Evolutionary conservation across 2,797 vertebrate species (phyloP).

Genomic region (Myotis planiceps): DNA sequence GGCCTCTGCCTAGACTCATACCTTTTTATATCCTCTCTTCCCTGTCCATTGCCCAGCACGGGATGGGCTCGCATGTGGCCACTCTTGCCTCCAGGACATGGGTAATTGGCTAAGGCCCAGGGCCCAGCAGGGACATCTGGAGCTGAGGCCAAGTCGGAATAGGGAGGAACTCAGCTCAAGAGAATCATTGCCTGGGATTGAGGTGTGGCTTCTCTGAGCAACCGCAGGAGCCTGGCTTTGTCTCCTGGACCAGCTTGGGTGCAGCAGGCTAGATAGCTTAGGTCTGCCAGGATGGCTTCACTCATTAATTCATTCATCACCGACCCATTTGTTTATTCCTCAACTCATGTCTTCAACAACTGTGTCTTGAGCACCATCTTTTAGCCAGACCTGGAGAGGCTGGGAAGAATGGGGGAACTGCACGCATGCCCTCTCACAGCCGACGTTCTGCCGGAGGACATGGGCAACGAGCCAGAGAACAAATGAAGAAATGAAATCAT

Average conservation of each 20-base stretch:
- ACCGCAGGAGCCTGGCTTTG: not conserved
- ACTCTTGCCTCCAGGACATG: not conserved
- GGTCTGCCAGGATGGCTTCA: not conserved
- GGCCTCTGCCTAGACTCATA: not conserved
- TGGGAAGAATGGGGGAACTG: fast-evolving
- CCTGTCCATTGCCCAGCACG: not conserved
- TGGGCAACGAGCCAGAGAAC: not conserved
- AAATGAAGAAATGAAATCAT: slow-evolving; percentile 66
- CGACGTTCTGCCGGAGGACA: not conserved
- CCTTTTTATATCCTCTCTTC: not conserved
- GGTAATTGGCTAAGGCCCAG: not conserved
- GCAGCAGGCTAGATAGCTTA: not conserved
- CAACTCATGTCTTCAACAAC: not conserved
- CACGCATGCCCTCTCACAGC: not conserved
- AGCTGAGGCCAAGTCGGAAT: not conserved
- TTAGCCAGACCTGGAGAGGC: not conserved
- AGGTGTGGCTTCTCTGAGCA: not conserved
- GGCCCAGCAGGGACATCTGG: not conserved
- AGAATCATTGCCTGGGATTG: not conserved
- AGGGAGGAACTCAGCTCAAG: not conserved
- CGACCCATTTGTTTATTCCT: not conserved
- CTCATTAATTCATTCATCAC: not conserved
- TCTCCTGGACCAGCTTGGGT: not conserved
- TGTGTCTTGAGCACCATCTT: not conserved
- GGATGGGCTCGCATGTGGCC: not conserved